A percentile compares a stretch with the other conserved stretches of the same genome.
phyloP scores from a whole-genome alignment of 1,140 invertebrate species.

The Pachypsylla venusta region DNA sequence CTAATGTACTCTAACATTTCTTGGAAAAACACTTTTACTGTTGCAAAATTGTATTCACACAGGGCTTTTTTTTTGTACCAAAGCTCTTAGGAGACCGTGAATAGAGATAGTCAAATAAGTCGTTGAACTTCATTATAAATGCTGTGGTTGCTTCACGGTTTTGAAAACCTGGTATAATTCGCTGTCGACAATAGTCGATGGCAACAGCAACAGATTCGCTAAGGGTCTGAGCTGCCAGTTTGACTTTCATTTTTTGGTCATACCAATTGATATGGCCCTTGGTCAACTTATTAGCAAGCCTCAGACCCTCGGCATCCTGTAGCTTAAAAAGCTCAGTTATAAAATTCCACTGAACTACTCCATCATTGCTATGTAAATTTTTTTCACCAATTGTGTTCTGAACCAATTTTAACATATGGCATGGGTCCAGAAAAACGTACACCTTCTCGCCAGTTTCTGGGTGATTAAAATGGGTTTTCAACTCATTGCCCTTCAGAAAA shows the following conservation, averaged over 20 bases:
- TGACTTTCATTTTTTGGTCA: slow-evolving; percentile 26
- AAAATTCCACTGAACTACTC: slow-evolving; percentile 21
- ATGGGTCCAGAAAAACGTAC: slow-evolving; percentile 23
- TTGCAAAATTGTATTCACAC: not conserved
- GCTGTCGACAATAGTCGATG: not conserved
- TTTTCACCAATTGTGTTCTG: slow-evolving; percentile 10
- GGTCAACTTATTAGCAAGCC: slow-evolving; percentile 23
- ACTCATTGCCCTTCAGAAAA: not conserved
- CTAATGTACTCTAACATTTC: not conserved
- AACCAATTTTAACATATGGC: slow-evolving; percentile 20
- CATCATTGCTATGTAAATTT: slow-evolving; percentile 13
- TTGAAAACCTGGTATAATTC: slow-evolving; percentile 10
- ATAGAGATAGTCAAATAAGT: slow-evolving; percentile 14
- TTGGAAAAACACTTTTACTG: not conserved
- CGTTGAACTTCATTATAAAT: slow-evolving; percentile 11
- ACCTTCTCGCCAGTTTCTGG: slow-evolving; percentile 16
- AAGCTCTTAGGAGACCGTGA: not conserved
- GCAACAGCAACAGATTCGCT: slow-evolving; percentile 12
- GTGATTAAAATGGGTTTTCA: slow-evolving; percentile 15
- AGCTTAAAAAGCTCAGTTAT: slow-evolving; percentile 1
- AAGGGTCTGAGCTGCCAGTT: slow-evolving; percentile 22
- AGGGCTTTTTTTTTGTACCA: not conserved
- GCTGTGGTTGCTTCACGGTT: not conserved
- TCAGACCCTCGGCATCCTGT: slow-evolving; percentile 16
- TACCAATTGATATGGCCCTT: slow-evolving; percentile 21